Percentiles rank a stretch among this genome's conserved stretches.
Evolutionary conservation across 2,113 vertebrate species (phyloP).

Genomic region (Tachysurus fulvidraco): DNA sequence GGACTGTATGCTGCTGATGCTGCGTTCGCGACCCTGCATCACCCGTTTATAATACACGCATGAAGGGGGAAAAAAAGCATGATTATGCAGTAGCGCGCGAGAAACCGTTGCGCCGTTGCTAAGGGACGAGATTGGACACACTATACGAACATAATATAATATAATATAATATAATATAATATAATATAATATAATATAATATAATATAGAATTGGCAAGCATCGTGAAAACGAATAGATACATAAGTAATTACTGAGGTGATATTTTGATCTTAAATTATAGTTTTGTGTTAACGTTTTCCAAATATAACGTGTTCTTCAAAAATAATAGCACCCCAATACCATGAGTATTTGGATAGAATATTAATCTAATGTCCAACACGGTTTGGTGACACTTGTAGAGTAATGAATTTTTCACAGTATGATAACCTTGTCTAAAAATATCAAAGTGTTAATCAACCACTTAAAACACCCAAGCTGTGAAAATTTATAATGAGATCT

Average conservation of each 20-base stretch:
- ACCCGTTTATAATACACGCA: background rate
- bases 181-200: background rate
- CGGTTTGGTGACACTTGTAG: background rate
- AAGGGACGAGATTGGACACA: background rate
- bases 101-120: background rate
- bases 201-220: background rate
- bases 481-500: background rate
- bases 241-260: background rate
- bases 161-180: background rate
- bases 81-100: background rate
- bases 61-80: background rate
- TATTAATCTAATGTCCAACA: too few relatives aligned
- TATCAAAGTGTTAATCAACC: background rate
- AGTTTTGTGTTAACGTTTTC: background rate
- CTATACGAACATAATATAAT: background rate
- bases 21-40: slow-evolving; percentile 7
- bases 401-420: too few relatives aligned
- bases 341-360: background rate
- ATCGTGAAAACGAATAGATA: background rate
- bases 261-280: background rate
- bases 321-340: background rate
- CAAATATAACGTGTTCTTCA: background rate
- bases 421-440: background rate
- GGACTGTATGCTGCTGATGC: slow-evolving; percentile 13
- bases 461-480: background rate